Conservation (phyloP, 1,140 invertebrate species). For the Rhopalosiphum padi region DNA sequence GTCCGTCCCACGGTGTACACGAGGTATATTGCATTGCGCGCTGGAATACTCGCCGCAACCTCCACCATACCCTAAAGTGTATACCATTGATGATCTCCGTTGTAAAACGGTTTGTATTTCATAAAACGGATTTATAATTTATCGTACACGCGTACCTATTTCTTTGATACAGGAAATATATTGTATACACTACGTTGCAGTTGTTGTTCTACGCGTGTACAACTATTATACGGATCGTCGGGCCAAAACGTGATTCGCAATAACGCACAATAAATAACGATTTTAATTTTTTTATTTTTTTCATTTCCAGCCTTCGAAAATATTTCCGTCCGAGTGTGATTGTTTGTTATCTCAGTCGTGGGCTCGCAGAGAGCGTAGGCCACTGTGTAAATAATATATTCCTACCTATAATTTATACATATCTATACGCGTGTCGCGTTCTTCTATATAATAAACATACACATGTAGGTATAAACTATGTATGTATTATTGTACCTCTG, state of each 20-base stretch:
- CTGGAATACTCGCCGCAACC: not conserved
- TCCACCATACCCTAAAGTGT: not conserved
- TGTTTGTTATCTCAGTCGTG: conserved; percentile 37
- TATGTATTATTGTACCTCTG: not conserved
- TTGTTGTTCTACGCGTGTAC: not conserved
- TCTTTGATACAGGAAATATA: not conserved
- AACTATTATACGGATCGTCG: not conserved
- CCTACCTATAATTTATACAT: not conserved
- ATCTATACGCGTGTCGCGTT: not conserved
- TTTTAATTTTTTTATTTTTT: not conserved
- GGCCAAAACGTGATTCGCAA: conserved; percentile 44
- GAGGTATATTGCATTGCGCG: not conserved
- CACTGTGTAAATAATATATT: not conserved
- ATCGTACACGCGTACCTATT: not conserved
- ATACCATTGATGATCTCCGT: not conserved
- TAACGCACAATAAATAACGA: conserved; percentile 24
- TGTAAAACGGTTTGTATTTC: not conserved
- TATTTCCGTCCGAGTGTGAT: not conserved
- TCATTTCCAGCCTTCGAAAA: conserved; percentile 36
- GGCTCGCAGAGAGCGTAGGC: not conserved
- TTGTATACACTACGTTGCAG: not conserved
- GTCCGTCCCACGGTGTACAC: not conserved
- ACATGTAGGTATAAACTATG: not conserved
- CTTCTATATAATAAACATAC: not conserved
- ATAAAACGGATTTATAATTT: conserved; percentile 21